Evolutionary conservation across 2,113 vertebrate species (phyloP).

Genomic region (Mormyrus iriodes): DNA sequence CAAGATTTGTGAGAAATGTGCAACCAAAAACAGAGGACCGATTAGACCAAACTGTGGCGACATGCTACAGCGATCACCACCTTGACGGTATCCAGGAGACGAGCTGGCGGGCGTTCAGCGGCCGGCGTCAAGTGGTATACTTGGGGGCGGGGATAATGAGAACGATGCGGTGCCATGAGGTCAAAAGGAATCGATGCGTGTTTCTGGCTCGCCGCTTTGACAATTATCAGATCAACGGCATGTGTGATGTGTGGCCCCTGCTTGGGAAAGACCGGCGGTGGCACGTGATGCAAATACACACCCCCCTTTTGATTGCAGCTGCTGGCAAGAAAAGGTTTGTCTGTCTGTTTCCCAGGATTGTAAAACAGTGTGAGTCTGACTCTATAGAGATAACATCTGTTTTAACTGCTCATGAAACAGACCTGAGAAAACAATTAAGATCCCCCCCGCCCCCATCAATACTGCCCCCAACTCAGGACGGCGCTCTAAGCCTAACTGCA

Average conservation of each 20-base stretch:
- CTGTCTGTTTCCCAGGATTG: slow-evolving; percentile 40
- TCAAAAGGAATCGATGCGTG: neutral
- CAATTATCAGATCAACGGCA: neutral
- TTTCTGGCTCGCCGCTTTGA: neutral
- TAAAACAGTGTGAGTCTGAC: slow-evolving; percentile 49
- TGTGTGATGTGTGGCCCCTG: neutral
- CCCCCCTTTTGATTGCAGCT: slow-evolving; percentile 45
- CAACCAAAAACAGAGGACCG: neutral
- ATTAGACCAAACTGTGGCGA: neutral
- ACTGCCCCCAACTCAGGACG: neutral
- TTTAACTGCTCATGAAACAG: neutral
- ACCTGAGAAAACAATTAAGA: slow-evolving; percentile 4
- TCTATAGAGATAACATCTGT: slow-evolving; percentile 36
- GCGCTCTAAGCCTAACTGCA: neutral
- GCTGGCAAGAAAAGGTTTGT: slow-evolving; percentile 45
- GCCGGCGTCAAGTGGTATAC: neutral
- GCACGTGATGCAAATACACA: slow-evolving; percentile 16
- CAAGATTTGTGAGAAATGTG: neutral
- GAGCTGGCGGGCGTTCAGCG: neutral
- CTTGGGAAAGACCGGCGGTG: too few species aligned
- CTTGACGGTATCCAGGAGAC: neutral
- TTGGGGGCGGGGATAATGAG: neutral
- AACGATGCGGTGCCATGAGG: neutral
- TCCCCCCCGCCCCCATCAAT: neutral
- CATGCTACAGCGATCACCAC: neutral